Conservation (phyloP, 2,797 vertebrate genomes). For the Pangasius macronema region DNA sequence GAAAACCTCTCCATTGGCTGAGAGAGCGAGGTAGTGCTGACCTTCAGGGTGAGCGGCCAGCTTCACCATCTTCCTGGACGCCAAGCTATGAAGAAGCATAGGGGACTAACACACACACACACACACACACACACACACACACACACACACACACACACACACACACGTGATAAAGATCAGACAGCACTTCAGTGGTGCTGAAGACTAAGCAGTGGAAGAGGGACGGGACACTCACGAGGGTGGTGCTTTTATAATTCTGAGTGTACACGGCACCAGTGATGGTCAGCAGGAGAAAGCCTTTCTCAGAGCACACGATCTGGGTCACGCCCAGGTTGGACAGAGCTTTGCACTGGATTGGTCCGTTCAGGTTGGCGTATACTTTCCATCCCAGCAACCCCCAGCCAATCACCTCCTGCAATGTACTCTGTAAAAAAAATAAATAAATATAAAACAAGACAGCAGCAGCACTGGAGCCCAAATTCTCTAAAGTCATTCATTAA, state of each 20-base stretch:
- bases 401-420: slow-evolving; percentile 92
- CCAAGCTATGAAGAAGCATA: slow-evolving; percentile 87
- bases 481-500: neutral
- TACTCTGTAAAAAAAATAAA: slow-evolving; percentile 74
- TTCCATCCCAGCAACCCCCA: slow-evolving; percentile 99
- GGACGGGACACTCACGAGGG: slow-evolving; percentile 78
- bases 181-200: neutral
- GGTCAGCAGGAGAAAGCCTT: slow-evolving; percentile 90
- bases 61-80: slow-evolving; percentile 91
- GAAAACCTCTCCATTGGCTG: slow-evolving; percentile 92
- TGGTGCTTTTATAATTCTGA: slow-evolving; percentile 94
- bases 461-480: neutral
- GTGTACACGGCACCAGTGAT: slow-evolving; percentile 91
- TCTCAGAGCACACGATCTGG: slow-evolving; percentile 95
- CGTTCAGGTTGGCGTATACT: slow-evolving; percentile 91
- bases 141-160: neutral
- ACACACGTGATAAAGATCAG: neutral
- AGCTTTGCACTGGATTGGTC: slow-evolving; percentile 92
- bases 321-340: slow-evolving; percentile 89
- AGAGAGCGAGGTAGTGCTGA: slow-evolving; percentile 93
- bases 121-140: slow-evolving; percentile 9
- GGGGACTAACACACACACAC: slow-evolving; percentile 77
- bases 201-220: neutral
- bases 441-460: neutral
- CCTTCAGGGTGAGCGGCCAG: slow-evolving; percentile 96